Percentiles rank a stretch among this genome's conserved stretches.
phyloP scores from a whole-genome alignment of 2,888 invertebrate genomes.

The Nomada hirtipes region DNA sequence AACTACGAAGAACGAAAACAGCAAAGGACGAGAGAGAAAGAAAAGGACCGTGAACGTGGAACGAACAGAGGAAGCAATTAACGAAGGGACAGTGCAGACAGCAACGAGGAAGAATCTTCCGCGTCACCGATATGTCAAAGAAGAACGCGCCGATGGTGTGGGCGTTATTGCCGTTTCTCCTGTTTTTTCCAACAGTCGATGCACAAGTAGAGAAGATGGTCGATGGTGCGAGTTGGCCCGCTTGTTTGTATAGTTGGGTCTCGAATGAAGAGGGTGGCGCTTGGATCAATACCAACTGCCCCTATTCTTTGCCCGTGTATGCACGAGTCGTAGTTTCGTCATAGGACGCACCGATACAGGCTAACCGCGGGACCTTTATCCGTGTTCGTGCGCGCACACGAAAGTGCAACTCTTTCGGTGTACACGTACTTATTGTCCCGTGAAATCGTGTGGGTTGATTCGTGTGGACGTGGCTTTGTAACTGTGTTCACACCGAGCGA shows the following conservation, averaged over 20 bases:
- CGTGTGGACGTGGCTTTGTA: constrained; percentile 1
- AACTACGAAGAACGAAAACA: constrained; percentile 9
- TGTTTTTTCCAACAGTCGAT: constrained; percentile 43
- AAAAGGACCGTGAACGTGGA: background rate
- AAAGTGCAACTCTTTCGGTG: constrained; percentile 1
- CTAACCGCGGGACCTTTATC: background rate
- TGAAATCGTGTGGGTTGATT: background rate
- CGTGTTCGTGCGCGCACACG: background rate
- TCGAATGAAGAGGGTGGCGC: constrained; percentile 73
- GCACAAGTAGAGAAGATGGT: constrained; percentile 58
- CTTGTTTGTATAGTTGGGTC: constrained; percentile 65
- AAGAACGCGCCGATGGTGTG: background rate
- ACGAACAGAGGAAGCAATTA: constrained; percentile 1
- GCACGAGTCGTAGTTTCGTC: constrained; percentile 64
- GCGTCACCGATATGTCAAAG: constrained; percentile 1
- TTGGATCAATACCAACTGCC: constrained; percentile 83
- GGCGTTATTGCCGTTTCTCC: constrained; percentile 35
- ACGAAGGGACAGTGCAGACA: background rate
- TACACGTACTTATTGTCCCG: background rate
- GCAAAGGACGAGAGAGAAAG: background rate
- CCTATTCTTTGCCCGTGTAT: constrained; percentile 79
- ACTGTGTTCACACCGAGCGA: background rate
- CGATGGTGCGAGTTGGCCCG: constrained; percentile 53
- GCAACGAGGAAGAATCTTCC: background rate
- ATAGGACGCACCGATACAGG: constrained; percentile 21